Evolutionary conservation across 2,888 invertebrate genomes (phyloP).

Genomic region (Odontocolon sp.): DNA sequence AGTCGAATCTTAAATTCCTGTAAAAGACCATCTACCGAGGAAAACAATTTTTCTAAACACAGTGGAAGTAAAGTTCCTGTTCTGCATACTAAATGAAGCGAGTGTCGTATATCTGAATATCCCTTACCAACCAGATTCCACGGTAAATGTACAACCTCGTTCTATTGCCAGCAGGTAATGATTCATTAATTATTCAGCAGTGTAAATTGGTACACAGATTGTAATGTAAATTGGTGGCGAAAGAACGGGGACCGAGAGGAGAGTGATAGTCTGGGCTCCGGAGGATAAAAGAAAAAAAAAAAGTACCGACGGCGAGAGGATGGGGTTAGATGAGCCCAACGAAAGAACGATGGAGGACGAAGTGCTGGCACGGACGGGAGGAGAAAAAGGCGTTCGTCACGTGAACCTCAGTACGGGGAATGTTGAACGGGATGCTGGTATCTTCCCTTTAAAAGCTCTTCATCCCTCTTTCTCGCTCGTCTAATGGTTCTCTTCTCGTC

Average conservation of each 20-base stretch:
- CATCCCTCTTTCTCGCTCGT: constrained; percentile 21
- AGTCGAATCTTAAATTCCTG: background rate
- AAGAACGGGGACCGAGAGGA: constrained; percentile 47
- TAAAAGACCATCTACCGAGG: constrained; percentile 2
- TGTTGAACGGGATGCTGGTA: constrained; percentile 49
- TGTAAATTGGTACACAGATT: constrained; percentile 62
- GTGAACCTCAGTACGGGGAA: background rate
- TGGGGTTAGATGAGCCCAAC: constrained; percentile 9
- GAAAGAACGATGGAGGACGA: constrained; percentile 18
- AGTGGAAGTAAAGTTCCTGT: background rate
- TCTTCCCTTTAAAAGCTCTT: constrained; percentile 65
- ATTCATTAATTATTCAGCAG: constrained; percentile 62
- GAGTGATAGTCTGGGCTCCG: constrained; percentile 51
- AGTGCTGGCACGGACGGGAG: constrained; percentile 27
- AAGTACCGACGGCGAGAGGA: background rate
- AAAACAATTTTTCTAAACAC: constrained; percentile 17
- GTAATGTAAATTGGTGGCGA: constrained; percentile 62
- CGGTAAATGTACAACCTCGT: constrained; percentile 13
- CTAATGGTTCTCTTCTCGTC: constrained; percentile 56
- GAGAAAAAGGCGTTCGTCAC: constrained; percentile 43
- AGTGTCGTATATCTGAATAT: constrained; percentile 2
- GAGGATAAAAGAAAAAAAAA: constrained; percentile 20
- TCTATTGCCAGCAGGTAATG: constrained; percentile 42
- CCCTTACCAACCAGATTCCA: background rate
- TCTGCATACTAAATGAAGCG: constrained; percentile 22